Evolutionary conservation across 2,888 invertebrate species (phyloP), one percentile per base, ranked within the genome.

Genomic region (Lasioglossum malachurum): DNA sequence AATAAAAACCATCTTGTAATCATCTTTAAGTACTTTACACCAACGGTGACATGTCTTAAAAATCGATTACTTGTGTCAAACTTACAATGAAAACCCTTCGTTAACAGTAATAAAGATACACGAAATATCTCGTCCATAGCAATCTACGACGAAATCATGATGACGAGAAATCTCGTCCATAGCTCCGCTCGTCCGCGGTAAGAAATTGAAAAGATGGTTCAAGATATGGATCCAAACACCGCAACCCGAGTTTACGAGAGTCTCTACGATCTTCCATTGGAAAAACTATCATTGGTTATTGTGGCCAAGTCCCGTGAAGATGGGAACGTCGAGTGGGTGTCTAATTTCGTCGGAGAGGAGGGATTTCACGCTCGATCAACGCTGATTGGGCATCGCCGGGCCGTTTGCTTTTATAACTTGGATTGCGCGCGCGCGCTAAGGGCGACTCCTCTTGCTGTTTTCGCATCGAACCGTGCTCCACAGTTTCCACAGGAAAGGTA

Each of bases 301-400:
- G 83, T 74, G 67, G 73, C 57, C 23, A 73, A 35, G 79, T 49
- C 46, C 46, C 57, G 80, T 72, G 67, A 79, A 81, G 60, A 44
- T 23, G 76, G 77, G 76, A 72, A 76, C 82, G 75, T 72, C 64
- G 73, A 90, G 84, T 90, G 90, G 90, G 90, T 89, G 90, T 90
- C 89, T 87, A 90, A 90, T 90, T 89, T 86, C 84, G 87, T 86
- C 67, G 82, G 82, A 84, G 87, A 87, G 89, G 90, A 89, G 90
- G 90, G 90, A 88, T 90, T 90, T 90, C 85, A 90, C 86, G 90
- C 90, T 90, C 89, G 87, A 90, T 86, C 90, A 75, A 72, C 86
- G 84, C 87, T 90, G 90, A 90, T 90, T 90, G 90, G 90, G 82
- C 86, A 83, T 57, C 78, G 84, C 49, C 74, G 78, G 19, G 8